A percentile compares a stretch with the other conserved stretches of the same genome.
phyloP scores from a whole-genome alignment of 2,113 vertebrate species.

The Epinephelus moara region DNA sequence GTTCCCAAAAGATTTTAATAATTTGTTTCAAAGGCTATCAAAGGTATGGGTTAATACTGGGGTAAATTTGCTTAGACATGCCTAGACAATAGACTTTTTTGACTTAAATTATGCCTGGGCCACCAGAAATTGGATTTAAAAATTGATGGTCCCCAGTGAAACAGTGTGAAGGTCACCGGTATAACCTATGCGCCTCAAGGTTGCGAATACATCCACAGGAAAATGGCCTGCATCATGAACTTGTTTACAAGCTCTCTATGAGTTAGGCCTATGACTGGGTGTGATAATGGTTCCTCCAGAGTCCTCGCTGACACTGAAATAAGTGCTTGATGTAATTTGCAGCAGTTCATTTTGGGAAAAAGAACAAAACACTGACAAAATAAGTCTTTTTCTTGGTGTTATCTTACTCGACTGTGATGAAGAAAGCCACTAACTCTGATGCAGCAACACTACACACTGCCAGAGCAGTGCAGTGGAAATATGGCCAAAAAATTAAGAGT shows the following conservation, averaged over 20 bases:
- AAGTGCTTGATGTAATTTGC: slow-evolving; percentile 51
- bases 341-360: slow-evolving; percentile 21
- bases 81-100: slow-evolving; percentile 49
- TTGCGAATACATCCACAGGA: slow-evolving; percentile 37
- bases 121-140: slow-evolving; percentile 74
- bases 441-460: neutral
- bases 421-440: neutral
- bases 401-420: neutral
- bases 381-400: neutral
- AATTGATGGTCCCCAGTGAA: slow-evolving; percentile 61
- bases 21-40: slow-evolving; percentile 56
- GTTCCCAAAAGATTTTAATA: slow-evolving; percentile 24
- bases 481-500: neutral
- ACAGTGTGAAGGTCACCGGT: slow-evolving; percentile 65
- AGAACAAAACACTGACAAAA: neutral
- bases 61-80: slow-evolving; percentile 52
- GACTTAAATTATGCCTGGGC: slow-evolving; percentile 50
- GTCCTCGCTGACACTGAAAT: slow-evolving; percentile 34
- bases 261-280: slow-evolving; percentile 48
- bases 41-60: slow-evolving; percentile 58
- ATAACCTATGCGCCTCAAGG: slow-evolving; percentile 41
- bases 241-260: slow-evolving; percentile 44
- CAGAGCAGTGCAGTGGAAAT: neutral
- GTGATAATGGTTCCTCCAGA: slow-evolving; percentile 57
- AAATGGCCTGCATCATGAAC: slow-evolving; percentile 55